Conservation (phyloP, 2,888 invertebrate species). For the Meandrusa payeni region DNA sequence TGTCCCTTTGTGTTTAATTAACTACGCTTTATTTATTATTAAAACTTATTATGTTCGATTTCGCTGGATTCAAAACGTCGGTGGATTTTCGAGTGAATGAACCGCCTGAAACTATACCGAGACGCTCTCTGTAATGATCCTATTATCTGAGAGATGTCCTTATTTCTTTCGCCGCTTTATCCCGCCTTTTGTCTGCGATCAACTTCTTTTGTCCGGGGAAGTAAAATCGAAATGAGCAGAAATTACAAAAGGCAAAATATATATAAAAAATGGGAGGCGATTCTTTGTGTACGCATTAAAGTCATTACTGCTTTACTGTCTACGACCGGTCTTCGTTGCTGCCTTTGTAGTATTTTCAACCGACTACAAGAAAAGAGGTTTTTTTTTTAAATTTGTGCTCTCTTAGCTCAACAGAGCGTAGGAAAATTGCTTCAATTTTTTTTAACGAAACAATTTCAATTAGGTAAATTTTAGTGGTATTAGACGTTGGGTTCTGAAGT, state of each 20-base stretch:
- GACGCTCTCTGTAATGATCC: slow-evolving; percentile 22
- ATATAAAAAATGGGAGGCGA: slow-evolving; percentile 26
- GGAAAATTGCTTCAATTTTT: no score
- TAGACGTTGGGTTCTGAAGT: no score
- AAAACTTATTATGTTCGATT: background rate
- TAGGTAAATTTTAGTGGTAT: no score
- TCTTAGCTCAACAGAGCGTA: no score
- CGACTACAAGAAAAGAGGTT: no score
- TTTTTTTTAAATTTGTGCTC: no score
- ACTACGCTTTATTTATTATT: no score
- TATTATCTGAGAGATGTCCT: slow-evolving; percentile 25
- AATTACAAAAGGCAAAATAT: slow-evolving; percentile 26
- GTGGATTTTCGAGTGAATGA: background rate
- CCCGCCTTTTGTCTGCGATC: slow-evolving; percentile 28
- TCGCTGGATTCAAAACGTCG: background rate
- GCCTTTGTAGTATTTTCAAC: no score
- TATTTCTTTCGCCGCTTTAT: slow-evolving; percentile 29
- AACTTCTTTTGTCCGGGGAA: slow-evolving; percentile 22
- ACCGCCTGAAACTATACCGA: slow-evolving; percentile 8
- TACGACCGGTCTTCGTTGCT: no score
- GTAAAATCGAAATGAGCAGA: slow-evolving; percentile 29
- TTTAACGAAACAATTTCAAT: no score
- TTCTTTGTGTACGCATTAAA: slow-evolving; percentile 27
- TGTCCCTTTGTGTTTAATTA: no score
- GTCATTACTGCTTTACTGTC: slow-evolving; percentile 17